Evolutionary conservation across 2,113 vertebrate genomes (phyloP), one percentile per base, ranked within the genome.

Genomic region (Ornithorhynchus anatinus): DNA sequence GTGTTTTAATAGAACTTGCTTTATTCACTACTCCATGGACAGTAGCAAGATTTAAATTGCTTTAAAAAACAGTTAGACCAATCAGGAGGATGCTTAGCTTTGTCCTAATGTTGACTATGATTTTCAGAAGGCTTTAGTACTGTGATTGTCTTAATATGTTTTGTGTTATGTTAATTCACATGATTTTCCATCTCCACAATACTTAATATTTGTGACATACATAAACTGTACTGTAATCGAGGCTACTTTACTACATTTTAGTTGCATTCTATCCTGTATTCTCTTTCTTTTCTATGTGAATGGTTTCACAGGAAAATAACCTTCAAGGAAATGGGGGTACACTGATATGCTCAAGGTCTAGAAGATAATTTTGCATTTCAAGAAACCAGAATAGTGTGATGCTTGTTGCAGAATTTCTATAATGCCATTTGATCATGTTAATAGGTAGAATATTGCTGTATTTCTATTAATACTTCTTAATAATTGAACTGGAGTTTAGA

Each of bases 1-100:
- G 5, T 15, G 4, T 16, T 35, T 44, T 7, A 43, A 23, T 59
- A 19, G 75, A 50, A 42, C 10, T 1, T 19, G 27, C 52, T 79
- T 69, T 77, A 45, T 44, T 68, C 57, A 51, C 22, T 37, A 14
- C n/a, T 71, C 14, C 37, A 33, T 73, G 20, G 33, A 52, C n/a
- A 73, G 32, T 8, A 31, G 36, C 48, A 61, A 20, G 29, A 43
- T 59, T 37, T 79, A 78, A 71, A 54, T 79, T 64, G 61, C 72
- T 80, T 40, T 81, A 69, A 63, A 76, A 63, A 79, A 56, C 50
- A 82, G 77, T 71, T 69, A 85, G 64, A 59, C 47, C 44, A 69
- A 23, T n/a, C n/a, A n/a, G 2, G 64, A 81, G 79, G 77, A 77
- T 76, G 69, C 61, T 66, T 59, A 59, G 35, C 42, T 47, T 40